A percentile compares a stretch with the other conserved stretches of the same genome.
Evolutionary conservation across 2,888 invertebrate genomes (phyloP).

Genomic region (Sphaerophoria rueppellii): DNA sequence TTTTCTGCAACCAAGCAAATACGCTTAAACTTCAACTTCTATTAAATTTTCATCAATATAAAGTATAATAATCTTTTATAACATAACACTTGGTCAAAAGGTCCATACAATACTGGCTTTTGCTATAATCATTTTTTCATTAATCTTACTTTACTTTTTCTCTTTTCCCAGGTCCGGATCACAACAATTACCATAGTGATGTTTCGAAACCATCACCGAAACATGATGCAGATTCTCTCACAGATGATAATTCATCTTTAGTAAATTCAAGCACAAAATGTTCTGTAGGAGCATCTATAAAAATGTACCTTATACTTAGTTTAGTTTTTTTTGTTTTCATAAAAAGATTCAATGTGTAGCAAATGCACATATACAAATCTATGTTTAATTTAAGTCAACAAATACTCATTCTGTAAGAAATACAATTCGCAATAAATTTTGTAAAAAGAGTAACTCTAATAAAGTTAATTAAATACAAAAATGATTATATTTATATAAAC

Average conservation of each 20-base stretch:
- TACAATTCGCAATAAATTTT: slow-evolving; percentile 51
- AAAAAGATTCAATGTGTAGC: slow-evolving; percentile 58
- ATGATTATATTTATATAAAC: too few relatives aligned
- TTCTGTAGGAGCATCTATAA: slow-evolving; percentile 57
- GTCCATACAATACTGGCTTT: too few relatives aligned
- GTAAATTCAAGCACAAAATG: slow-evolving; percentile 64
- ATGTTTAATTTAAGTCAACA: not conserved
- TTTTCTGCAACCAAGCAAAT: too few relatives aligned
- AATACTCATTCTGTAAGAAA: slow-evolving; percentile 7
- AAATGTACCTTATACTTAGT: slow-evolving; percentile 65
- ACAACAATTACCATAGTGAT: slow-evolving; percentile 79
- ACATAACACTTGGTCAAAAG: too few relatives aligned
- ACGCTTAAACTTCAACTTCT: too few relatives aligned
- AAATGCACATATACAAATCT: slow-evolving; percentile 20
- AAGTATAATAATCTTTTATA: too few relatives aligned
- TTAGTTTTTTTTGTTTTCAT: slow-evolving; percentile 43
- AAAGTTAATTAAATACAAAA: slow-evolving; percentile 16
- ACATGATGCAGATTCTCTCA: slow-evolving; percentile 80
- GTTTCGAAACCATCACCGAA: slow-evolving; percentile 76
- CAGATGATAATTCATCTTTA: slow-evolving; percentile 76
- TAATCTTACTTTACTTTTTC: not conserved
- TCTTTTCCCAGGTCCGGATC: slow-evolving; percentile 77
- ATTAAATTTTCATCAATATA: too few relatives aligned
- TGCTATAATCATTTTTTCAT: too few relatives aligned
- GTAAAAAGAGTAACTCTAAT: slow-evolving; percentile 36